These are phyloP conservation scores for Heliconius melpomene DNA, from an alignment of 1,140 invertebrate species.

Conservation along the genomic window DNA sequence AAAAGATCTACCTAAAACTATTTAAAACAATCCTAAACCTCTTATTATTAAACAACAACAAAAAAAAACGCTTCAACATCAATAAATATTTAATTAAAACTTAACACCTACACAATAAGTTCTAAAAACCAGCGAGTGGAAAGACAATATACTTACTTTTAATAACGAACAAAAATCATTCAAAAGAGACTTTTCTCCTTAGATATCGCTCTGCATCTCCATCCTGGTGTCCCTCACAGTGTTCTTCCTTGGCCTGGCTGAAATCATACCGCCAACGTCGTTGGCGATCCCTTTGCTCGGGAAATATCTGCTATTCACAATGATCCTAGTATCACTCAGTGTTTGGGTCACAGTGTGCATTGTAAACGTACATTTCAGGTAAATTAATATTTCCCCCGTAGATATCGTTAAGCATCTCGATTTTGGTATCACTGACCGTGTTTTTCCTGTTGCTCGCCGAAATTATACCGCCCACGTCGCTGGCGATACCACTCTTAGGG, in stretches of 20 bases:
- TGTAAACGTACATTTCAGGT: slow-evolving; percentile 98
- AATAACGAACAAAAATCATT: slow-evolving; percentile 47
- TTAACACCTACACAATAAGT: neutral
- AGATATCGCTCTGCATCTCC: slow-evolving; percentile 96
- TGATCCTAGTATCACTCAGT: slow-evolving; percentile 97
- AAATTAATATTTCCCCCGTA: slow-evolving; percentile 79
- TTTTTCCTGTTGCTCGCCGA: slow-evolving; percentile 98
- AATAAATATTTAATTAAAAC: neutral
- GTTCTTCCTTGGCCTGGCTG: slow-evolving; percentile 97
- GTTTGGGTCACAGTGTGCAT: slow-evolving; percentile 98
- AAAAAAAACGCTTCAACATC: slow-evolving; percentile 8
- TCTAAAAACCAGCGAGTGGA: slow-evolving; percentile 41
- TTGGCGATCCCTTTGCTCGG: slow-evolving; percentile 97
- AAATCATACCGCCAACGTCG: slow-evolving; percentile 98
- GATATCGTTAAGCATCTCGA: slow-evolving; percentile 97
- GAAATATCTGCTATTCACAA: slow-evolving; percentile 97
- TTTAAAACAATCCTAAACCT: neutral
- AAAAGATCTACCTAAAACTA: neutral
- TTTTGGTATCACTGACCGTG: slow-evolving; percentile 98
- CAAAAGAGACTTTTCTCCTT: slow-evolving; percentile 76
- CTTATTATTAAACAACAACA: neutral
- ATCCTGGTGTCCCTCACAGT: slow-evolving; percentile 98
- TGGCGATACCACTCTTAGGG: slow-evolving; percentile 97
- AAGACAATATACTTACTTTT: slow-evolving; percentile 46
- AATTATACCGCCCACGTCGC: slow-evolving; percentile 98